Conservation (phyloP, 2,888 invertebrate species). For the Chelonus formosanus region DNA sequence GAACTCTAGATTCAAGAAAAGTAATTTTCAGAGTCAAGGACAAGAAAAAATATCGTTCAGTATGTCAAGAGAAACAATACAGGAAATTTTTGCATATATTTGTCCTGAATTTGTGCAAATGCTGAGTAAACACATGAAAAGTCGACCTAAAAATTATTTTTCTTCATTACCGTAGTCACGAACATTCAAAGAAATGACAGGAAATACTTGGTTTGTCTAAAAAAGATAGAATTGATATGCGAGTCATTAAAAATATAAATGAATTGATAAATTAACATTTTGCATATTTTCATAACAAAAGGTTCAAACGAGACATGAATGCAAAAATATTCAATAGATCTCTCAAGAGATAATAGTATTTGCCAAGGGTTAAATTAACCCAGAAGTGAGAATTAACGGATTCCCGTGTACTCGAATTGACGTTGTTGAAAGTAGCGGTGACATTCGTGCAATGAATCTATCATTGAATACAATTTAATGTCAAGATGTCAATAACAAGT, state of each 20-base stretch:
- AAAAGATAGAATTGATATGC: too few species aligned
- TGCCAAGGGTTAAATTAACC: conserved; percentile 29
- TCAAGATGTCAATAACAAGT: conserved; percentile 9
- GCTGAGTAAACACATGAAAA: conserved; percentile 10
- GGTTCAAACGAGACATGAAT: too few species aligned
- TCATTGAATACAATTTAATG: conserved; percentile 23
- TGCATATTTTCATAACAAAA: too few species aligned
- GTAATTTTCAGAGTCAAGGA: conserved; percentile 23
- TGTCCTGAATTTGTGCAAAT: conserved; percentile 47
- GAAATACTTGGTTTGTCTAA: too few species aligned
- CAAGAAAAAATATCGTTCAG: conserved; percentile 24
- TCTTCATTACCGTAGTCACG: neutral
- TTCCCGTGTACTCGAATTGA: conserved; percentile 35
- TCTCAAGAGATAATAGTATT: too few species aligned
- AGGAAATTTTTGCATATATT: neutral
- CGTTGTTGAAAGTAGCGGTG: conserved; percentile 39
- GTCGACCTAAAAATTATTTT: conserved; percentile 9
- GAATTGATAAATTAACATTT: too few species aligned
- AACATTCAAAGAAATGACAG: neutral
- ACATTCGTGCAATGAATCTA: conserved; percentile 38
- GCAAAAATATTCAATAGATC: too few species aligned
- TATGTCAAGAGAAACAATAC: conserved; percentile 12
- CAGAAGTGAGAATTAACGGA: conserved; percentile 46
- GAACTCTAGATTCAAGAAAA: conserved; percentile 6
- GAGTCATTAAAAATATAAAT: too few species aligned